Evolutionary conservation across 2,888 invertebrate genomes (phyloP).

Genomic region (Agrenia bidenticulata): DNA sequence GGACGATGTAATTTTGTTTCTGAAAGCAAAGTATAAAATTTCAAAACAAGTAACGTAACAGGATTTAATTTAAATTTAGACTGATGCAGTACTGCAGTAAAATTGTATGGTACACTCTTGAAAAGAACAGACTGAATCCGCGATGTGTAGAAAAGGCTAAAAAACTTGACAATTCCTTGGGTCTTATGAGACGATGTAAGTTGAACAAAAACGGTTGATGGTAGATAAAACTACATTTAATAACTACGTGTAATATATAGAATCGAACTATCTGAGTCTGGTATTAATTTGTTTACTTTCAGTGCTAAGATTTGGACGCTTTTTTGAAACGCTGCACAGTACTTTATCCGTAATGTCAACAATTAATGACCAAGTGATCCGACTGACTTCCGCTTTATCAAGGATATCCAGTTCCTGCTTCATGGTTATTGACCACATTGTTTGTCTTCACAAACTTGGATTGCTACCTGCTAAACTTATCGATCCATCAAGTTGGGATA

Average conservation of each 20-base stretch:
- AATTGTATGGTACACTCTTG: constrained; percentile 75
- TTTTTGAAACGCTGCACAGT: constrained; percentile 75
- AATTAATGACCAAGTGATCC: constrained; percentile 72
- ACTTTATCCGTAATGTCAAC: constrained; percentile 64
- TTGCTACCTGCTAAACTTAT: constrained; percentile 57
- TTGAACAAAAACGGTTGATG: constrained; percentile 29
- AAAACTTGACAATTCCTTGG: constrained; percentile 76
- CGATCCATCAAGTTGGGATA: constrained; percentile 70
- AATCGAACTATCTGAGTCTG: no score
- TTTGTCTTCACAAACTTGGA: constrained; percentile 79
- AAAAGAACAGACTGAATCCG: constrained; percentile 64
- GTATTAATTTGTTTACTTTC: constrained; percentile 53
- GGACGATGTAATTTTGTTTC: not conserved
- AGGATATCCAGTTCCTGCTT: constrained; percentile 77
- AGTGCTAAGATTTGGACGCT: constrained; percentile 85
- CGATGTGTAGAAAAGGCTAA: constrained; percentile 73
- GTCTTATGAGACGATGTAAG: constrained; percentile 83
- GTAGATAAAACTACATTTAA: not conserved
- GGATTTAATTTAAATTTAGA: constrained; percentile 58
- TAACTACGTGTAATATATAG: not conserved
- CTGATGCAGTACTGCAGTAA: constrained; percentile 79
- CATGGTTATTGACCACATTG: constrained; percentile 79
- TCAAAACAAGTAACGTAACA: no score
- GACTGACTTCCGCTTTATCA: constrained; percentile 72
- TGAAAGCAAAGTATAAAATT: not conserved